A percentile compares a stretch with the other conserved stretches of the same genome.
Evolutionary conservation across 2,797 vertebrate species (phyloP).

Genomic region (Paramormyrops hopkinsi): DNA sequence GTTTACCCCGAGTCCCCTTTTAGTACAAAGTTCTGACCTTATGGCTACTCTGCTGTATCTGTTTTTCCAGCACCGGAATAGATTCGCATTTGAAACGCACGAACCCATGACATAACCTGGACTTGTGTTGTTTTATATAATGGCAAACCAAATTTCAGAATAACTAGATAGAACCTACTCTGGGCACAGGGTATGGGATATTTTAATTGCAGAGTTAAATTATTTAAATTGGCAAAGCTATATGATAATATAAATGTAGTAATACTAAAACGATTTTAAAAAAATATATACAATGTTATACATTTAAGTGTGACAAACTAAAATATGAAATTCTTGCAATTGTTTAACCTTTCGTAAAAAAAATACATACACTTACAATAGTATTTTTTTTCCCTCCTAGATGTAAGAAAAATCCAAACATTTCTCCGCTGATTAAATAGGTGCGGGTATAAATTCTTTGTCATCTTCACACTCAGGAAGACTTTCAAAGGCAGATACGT

Average conservation of each 20-base stretch:
- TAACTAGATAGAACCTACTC: not conserved
- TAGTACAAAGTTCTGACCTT: not conserved
- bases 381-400: not conserved
- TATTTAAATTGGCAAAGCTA: not conserved
- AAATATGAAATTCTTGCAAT: not conserved
- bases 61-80: not conserved
- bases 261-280: not conserved
- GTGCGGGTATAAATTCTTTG: not conserved
- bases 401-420: not conserved
- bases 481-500: not conserved
- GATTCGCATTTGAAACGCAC: not conserved
- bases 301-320: not conserved
- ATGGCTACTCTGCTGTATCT: not conserved
- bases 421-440: not conserved
- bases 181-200: not conserved
- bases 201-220: not conserved
- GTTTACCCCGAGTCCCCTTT: not conserved
- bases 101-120: not conserved
- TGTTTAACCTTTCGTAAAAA: not conserved
- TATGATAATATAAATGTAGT: not conserved
- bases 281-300: not conserved
- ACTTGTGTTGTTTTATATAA: not conserved
- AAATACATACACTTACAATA: not conserved
- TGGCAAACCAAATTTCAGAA: not conserved
- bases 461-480: not conserved